Evolutionary conservation across 2,113 vertebrate species (phyloP).

Genomic region (Strigops habroptila): DNA sequence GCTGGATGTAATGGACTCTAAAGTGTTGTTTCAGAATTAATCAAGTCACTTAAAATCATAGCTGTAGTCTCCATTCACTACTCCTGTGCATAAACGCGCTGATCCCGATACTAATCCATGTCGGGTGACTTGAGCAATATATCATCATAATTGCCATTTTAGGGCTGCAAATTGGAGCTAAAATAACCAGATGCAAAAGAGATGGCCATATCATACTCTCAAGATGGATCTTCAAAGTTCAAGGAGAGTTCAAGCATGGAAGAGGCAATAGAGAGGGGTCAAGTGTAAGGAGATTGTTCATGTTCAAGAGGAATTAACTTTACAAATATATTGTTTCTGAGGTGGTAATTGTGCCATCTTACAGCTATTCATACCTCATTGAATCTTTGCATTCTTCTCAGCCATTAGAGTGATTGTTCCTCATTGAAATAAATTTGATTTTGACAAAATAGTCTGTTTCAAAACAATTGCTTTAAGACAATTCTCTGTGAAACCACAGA

Average conservation of each 20-base stretch:
- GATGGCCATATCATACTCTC: slow-evolving; percentile 81
- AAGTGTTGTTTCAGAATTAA: slow-evolving; percentile 85
- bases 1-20: slow-evolving; percentile 79
- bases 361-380: slow-evolving; percentile 93
- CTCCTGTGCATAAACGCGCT: slow-evolving; percentile 82
- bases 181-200: slow-evolving; percentile 98
- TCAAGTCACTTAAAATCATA: slow-evolving; percentile 87
- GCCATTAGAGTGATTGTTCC: slow-evolving; percentile 77
- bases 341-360: slow-evolving; percentile 93
- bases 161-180: slow-evolving; percentile 93
- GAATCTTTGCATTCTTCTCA: slow-evolving; percentile 84
- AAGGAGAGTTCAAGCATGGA: slow-evolving; percentile 99
- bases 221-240: slow-evolving; percentile 88
- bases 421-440: slow-evolving; percentile 79
- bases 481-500: slow-evolving; percentile 33
- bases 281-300: slow-evolving; percentile 86
- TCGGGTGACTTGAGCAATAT: slow-evolving; percentile 87
- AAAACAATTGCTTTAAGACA: slow-evolving; percentile 59
- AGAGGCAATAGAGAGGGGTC: slow-evolving; percentile 84
- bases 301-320: slow-evolving; percentile 87
- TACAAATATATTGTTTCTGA: slow-evolving; percentile 94
- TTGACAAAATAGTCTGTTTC: slow-evolving; percentile 79
- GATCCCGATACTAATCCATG: slow-evolving; percentile 85
- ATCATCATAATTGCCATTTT: slow-evolving; percentile 96
- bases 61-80: slow-evolving; percentile 79